A percentile compares a stretch with the other conserved stretches of the same genome.
Evolutionary conservation across 2,797 vertebrate species (phyloP).

Genomic region (Momotus momota): DNA sequence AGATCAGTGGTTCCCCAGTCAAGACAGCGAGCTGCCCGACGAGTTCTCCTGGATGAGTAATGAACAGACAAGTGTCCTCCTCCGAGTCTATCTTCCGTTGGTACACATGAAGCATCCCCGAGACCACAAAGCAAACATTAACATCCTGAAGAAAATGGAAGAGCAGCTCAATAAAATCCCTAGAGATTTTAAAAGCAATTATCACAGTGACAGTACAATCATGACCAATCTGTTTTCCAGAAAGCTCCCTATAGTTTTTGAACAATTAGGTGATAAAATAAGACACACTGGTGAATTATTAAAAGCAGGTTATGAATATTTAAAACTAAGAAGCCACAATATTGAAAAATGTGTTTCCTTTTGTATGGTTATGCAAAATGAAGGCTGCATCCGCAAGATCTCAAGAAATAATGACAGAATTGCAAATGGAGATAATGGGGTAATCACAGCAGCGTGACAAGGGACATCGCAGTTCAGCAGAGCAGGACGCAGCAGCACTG

Average conservation of each 20-base stretch:
- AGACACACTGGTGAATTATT: conserved; percentile 55
- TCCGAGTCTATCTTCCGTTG: conserved; percentile 92
- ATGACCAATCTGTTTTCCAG: background rate
- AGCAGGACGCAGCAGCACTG: background rate
- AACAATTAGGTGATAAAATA: conserved; percentile 43
- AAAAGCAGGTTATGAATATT: conserved; percentile 55
- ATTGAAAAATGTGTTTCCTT: background rate
- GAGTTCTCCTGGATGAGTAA: conserved; percentile 92
- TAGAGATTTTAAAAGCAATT: background rate
- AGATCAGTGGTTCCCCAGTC: conserved; percentile 94
- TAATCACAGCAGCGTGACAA: background rate
- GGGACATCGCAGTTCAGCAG: background rate
- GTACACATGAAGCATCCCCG: conserved; percentile 90
- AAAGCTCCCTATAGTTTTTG: background rate
- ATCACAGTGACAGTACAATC: background rate
- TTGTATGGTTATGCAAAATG: background rate
- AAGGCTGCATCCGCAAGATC: background rate
- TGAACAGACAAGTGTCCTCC: conserved; percentile 91
- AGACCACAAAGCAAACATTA: conserved; percentile 91
- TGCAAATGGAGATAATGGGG: background rate
- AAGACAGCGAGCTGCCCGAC: conserved; percentile 94
- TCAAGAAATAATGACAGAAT: background rate
- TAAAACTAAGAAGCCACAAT: conserved; percentile 13
- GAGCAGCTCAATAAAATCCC: background rate
- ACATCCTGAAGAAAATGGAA: conserved; percentile 82